These are phyloP conservation scores for Trisateles emortualis DNA, from an alignment of 2,888 invertebrate species.

Conservation along the genomic window DNA sequence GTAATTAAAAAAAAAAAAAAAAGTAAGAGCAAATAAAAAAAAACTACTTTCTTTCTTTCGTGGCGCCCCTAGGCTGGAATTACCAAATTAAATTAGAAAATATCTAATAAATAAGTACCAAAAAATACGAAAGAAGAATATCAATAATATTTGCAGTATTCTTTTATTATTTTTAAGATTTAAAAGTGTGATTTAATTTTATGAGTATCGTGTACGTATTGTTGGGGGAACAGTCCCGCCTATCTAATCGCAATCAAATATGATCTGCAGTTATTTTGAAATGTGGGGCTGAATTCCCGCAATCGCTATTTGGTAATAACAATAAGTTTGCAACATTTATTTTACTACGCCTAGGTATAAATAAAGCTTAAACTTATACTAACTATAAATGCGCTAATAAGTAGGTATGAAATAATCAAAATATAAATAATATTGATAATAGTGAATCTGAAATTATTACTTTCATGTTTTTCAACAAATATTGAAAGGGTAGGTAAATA, in stretches of 20 bases:
- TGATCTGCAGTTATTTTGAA: slow-evolving; percentile 17
- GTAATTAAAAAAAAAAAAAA: too few relatives aligned
- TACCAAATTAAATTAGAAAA: neutral
- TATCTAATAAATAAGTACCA: slow-evolving; percentile 5
- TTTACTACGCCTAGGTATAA: too few relatives aligned
- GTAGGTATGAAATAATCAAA: too few relatives aligned
- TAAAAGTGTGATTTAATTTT: slow-evolving; percentile 28
- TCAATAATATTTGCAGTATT: slow-evolving; percentile 10
- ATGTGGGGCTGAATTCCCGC: neutral
- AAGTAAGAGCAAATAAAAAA: too few relatives aligned
- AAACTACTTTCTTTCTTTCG: too few relatives aligned
- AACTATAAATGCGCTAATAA: too few relatives aligned
- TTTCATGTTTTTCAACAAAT: too few relatives aligned
- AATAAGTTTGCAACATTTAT: neutral
- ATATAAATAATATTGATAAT: too few relatives aligned
- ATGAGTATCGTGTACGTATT: slow-evolving; percentile 12
- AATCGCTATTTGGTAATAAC: neutral
- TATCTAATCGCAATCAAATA: slow-evolving; percentile 26
- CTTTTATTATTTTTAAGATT: slow-evolving; percentile 17
- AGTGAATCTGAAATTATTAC: too few relatives aligned
- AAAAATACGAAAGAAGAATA: slow-evolving; percentile 7
- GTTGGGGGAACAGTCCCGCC: slow-evolving; percentile 15
- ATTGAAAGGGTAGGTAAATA: too few relatives aligned
- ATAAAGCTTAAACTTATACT: too few relatives aligned
- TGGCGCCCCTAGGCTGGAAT: too few relatives aligned